Base-by-base conservation (phyloP, 2,797 vertebrate genomes). In the Protosalanx chinensis region DNA sequence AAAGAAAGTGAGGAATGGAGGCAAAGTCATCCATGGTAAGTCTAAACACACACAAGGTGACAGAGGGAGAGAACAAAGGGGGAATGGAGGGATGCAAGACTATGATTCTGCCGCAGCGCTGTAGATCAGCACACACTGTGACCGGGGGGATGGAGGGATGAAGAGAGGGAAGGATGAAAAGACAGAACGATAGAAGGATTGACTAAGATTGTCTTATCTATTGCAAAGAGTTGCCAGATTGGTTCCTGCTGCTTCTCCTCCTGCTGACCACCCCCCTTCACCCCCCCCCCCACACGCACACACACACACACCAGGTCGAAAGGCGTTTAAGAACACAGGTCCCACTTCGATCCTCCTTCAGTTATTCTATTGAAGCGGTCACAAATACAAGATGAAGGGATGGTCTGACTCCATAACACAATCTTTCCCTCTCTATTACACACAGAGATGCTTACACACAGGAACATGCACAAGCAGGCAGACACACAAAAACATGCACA, bases 401-500 rank as follows among this genome's bases (percentile, higher is more conserved):
- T 18, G 49, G 65, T 30, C 46, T 67, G 65, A 67, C 16, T 67
- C 65, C 53, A 37, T 46, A 66, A 46, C 37, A 66, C 64, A 12
- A 46, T 46, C 10, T 46, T 46, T 13, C 41, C 10, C 63, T n/a
- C 37, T 5, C 63, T n/a, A 5, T n/a, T 6, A n/a, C 33, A 23
- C 33, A 37, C 62, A 20, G 33, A 13, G 16, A 41, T n/a, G 20
- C 62, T 18, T n/a, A 29, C 64, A 37, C 63, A 1, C 32, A 27
- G 15, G 29, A 2, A 3, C 58, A 63, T 56, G 1, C 67, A 66
- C 56, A 46, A 60, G 64, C 32, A 41, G 10, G 23, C 65, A 53
- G 23, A 30, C 65, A 67, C 37, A 76, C 80, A 33, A 30, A 58
- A 30, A 57, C 67, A 58, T 32, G 12, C 51, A 58, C n/a, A 41